These are phyloP conservation scores for Nebria ingens DNA, from an alignment of 1,140 invertebrate genomes.

Conservation along the genomic window DNA sequence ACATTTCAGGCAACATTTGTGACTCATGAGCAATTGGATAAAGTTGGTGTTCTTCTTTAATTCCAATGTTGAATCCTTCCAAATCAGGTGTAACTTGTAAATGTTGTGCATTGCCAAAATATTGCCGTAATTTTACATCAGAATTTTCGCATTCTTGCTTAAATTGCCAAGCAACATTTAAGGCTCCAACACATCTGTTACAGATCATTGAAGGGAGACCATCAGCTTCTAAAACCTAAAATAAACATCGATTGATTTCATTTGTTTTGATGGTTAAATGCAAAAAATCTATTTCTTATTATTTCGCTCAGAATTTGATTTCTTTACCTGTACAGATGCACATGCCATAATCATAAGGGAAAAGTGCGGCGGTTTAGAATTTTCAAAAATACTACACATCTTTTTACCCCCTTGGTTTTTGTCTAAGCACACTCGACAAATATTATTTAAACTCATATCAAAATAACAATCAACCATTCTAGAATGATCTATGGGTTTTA, in stretches of 20 bases:
- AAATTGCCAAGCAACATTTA: constrained; percentile 36
- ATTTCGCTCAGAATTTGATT: not conserved
- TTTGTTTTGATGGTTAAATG: not conserved
- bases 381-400: constrained; percentile 20
- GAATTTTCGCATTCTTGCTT: constrained; percentile 36
- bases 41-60: constrained; percentile 11
- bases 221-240: constrained; percentile 35
- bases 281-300: not conserved
- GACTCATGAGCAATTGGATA: not conserved
- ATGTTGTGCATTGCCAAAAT: constrained; percentile 17
- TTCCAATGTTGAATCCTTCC: constrained; percentile 9
- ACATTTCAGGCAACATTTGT: not conserved
- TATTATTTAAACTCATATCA: constrained; percentile 15
- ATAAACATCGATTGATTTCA: constrained; percentile 12
- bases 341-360: constrained; percentile 21
- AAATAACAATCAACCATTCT: constrained; percentile 17
- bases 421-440: constrained; percentile 20
- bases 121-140: constrained; percentile 28
- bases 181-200: constrained; percentile 29
- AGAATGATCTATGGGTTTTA: not conserved
- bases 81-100: not conserved
- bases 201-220: constrained; percentile 36
- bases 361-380: constrained; percentile 13
- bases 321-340: constrained; percentile 20
- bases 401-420: constrained; percentile 17